Conservation (phyloP, 2,888 invertebrate species). For the Heterodera filipjevi region DNA sequence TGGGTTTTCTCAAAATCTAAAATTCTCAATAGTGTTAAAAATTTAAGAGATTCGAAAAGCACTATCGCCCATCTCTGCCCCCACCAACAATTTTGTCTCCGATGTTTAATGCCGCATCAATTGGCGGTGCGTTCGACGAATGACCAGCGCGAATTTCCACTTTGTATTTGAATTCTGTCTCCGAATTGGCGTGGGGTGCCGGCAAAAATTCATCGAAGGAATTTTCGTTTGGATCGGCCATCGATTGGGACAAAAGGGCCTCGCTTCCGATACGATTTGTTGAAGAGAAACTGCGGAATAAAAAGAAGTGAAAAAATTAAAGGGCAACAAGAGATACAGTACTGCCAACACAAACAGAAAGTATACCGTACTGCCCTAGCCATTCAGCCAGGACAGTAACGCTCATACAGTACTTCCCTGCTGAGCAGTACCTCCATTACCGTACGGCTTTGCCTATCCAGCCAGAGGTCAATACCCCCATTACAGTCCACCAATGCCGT, state of each 20-base stretch:
- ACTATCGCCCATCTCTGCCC: neutral
- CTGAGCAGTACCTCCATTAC: too few relatives aligned
- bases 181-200: constrained; percentile 12
- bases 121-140: constrained; percentile 46
- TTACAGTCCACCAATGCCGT: neutral
- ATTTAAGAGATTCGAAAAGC: too few relatives aligned
- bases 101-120: constrained; percentile 58
- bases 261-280: neutral
- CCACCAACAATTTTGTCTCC: constrained; percentile 59
- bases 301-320: neutral
- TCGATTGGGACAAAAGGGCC: constrained; percentile 40
- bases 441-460: neutral
- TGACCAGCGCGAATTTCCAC: constrained; percentile 61
- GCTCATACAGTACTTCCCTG: too few relatives aligned
- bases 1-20: too few relatives aligned
- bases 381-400: too few relatives aligned
- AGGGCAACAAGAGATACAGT: neutral
- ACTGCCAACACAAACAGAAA: neutral
- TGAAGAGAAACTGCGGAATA: neutral
- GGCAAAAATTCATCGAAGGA: neutral
- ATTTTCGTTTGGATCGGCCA: constrained; percentile 31
- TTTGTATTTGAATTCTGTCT: constrained; percentile 48
- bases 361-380: neutral
- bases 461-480: neutral
- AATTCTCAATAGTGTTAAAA: too few relatives aligned